Conservation (phyloP, 2,888 invertebrate species). For the Aleiodes testaceus region DNA sequence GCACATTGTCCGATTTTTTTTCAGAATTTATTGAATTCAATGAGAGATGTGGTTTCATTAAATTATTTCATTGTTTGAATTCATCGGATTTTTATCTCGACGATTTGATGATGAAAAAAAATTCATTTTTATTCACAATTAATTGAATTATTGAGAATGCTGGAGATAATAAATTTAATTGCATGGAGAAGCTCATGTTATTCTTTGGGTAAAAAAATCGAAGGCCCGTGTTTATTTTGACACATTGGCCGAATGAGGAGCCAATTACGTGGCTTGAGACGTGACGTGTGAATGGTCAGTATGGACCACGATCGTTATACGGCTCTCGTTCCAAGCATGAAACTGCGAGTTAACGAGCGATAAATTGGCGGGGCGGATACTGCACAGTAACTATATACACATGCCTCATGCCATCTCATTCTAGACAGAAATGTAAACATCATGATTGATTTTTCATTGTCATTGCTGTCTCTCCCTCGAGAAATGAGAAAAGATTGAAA, state of each 20-base stretch:
- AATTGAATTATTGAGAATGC: too few relatives aligned
- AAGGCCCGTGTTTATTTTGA: slow-evolving; percentile 55
- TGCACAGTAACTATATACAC: neutral
- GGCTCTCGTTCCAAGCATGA: slow-evolving; percentile 45
- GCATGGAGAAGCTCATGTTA: too few relatives aligned
- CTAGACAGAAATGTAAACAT: slow-evolving; percentile 19
- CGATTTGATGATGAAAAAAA: too few relatives aligned
- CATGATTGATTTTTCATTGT: slow-evolving; percentile 30
- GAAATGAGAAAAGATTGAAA: neutral
- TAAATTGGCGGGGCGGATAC: slow-evolving; percentile 49
- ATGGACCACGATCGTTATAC: slow-evolving; percentile 55
- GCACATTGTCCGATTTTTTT: too few relatives aligned
- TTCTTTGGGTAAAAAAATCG: neutral
- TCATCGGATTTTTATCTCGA: too few relatives aligned
- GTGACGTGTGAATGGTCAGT: slow-evolving; percentile 54
- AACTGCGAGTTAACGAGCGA: slow-evolving; percentile 59
- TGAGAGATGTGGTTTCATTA: neutral
- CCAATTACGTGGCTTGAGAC: slow-evolving; percentile 58
- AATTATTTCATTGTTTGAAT: too few relatives aligned
- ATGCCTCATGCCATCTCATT: neutral
- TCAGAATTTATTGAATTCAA: too few relatives aligned
- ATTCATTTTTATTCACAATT: too few relatives aligned
- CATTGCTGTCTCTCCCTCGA: neutral
- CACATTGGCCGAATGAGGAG: slow-evolving; percentile 54
- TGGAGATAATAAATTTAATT: too few relatives aligned